phyloP scores from a whole-genome alignment of 2,888 invertebrate genomes.

The Patella pellucida region DNA sequence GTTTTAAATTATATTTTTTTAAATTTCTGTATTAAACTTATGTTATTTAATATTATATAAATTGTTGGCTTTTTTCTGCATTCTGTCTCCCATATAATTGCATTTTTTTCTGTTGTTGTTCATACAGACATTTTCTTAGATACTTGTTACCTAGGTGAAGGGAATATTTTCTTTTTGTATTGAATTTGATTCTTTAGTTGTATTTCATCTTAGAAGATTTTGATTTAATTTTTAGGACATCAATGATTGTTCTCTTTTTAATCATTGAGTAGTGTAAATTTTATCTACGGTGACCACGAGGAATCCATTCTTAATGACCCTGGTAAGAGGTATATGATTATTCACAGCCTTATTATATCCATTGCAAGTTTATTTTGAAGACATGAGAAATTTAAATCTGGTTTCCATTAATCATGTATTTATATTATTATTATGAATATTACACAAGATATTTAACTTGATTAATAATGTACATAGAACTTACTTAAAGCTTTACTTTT shows the following conservation, averaged over 20 bases:
- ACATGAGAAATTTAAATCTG: too few species aligned
- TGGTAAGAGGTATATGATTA: too few species aligned
- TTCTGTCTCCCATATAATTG: not conserved
- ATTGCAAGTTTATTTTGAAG: too few species aligned
- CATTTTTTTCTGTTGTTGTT: not conserved
- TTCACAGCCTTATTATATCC: too few species aligned
- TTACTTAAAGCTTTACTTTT: not conserved
- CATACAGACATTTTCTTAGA: not conserved
- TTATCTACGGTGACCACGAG: too few species aligned
- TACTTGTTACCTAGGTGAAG: not conserved
- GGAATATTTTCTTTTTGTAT: conserved; percentile 3
- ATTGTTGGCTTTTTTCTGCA: too few species aligned
- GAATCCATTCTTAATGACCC: too few species aligned
- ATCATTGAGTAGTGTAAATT: too few species aligned
- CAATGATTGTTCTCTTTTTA: too few species aligned
- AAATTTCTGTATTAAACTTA: not conserved
- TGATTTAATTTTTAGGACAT: too few species aligned
- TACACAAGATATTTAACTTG: not conserved
- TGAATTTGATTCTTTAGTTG: not conserved
- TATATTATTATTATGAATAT: too few species aligned
- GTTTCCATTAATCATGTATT: not conserved
- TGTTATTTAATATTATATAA: not conserved
- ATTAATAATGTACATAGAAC: not conserved
- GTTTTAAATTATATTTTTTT: not conserved
- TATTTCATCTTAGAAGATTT: too few species aligned